phyloP scores from a whole-genome alignment of 53 echinoderm and acorn worm species.

The Zoroaster sp. region DNA sequence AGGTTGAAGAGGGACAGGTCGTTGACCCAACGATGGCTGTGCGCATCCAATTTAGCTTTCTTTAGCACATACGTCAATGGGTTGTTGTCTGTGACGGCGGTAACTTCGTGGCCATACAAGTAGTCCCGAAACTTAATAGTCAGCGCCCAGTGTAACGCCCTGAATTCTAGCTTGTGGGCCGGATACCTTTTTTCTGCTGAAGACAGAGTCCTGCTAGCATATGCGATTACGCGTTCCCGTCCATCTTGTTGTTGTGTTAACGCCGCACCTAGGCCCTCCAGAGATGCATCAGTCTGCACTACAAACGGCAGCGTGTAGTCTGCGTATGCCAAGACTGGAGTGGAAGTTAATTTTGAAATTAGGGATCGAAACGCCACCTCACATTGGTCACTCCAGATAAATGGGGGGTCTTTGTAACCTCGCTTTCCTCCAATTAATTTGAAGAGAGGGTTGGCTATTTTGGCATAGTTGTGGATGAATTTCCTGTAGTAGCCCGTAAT shows the following conservation, averaged over 20 bases:
- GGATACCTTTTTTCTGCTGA: constrained; percentile 5
- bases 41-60: constrained; percentile 18
- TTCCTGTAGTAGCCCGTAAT: constrained; percentile 62
- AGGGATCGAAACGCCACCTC: neutral
- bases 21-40: constrained; percentile 27
- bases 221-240: neutral
- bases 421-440: constrained; percentile 46
- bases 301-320: neutral
- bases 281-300: constrained; percentile 11
- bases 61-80: constrained; percentile 31
- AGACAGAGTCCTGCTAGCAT: neutral
- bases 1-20: constrained; percentile 23
- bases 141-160: constrained; percentile 9
- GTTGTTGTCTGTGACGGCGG: constrained; percentile 25
- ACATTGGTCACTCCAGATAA: neutral
- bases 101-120: neutral
- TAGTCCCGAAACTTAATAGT: constrained; percentile 28
- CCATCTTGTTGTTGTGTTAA: constrained; percentile 12
- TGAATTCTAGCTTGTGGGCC: neutral
- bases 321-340: neutral
- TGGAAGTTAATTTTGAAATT: neutral
- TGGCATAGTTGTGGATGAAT: constrained; percentile 51
- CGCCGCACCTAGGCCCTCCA: constrained; percentile 2
- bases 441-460: constrained; percentile 60
- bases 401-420: neutral